Evolutionary conservation across 2,888 invertebrate species (phyloP).

Genomic region (Tetranychus piercei): DNA sequence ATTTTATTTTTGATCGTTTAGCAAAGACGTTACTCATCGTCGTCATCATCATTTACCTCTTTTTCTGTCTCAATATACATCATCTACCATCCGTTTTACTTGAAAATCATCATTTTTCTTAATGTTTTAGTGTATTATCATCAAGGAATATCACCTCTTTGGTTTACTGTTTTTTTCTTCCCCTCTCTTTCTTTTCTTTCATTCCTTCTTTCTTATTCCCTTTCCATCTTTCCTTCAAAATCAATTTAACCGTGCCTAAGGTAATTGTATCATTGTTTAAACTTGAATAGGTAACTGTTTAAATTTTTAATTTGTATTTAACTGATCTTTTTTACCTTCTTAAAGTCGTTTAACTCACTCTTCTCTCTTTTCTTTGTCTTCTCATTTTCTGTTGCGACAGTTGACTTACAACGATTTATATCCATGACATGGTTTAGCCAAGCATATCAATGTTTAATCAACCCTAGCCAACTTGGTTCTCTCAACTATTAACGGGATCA

Average conservation of each 20-base stretch:
- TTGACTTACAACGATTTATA: slow-evolving; percentile 1
- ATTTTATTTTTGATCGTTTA: too few relatives aligned
- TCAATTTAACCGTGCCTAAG: slow-evolving; percentile 3
- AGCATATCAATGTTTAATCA: background rate
- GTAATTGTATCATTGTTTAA: background rate
- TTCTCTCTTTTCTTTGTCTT: background rate
- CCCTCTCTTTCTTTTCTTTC: background rate
- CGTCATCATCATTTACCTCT: background rate
- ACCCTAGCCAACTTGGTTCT: background rate
- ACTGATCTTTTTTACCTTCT: background rate
- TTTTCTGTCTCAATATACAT: too few relatives aligned
- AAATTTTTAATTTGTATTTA: background rate
- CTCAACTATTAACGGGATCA: background rate
- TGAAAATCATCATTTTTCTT: background rate
- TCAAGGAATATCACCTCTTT: background rate
- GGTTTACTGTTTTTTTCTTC: background rate
- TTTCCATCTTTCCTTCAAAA: slow-evolving; percentile 6
- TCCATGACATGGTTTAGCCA: background rate
- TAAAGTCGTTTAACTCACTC: background rate
- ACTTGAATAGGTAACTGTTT: background rate
- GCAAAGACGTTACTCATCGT: too few relatives aligned
- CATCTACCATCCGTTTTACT: background rate
- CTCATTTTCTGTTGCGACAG: background rate
- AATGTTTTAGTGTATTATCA: background rate
- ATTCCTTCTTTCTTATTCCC: background rate